A percentile compares a stretch with the other conserved stretches of the same genome.
These are phyloP conservation scores for Myripristis jacobus DNA, from an alignment of 2,797 vertebrate genomes.

Conservation along the genomic window DNA sequence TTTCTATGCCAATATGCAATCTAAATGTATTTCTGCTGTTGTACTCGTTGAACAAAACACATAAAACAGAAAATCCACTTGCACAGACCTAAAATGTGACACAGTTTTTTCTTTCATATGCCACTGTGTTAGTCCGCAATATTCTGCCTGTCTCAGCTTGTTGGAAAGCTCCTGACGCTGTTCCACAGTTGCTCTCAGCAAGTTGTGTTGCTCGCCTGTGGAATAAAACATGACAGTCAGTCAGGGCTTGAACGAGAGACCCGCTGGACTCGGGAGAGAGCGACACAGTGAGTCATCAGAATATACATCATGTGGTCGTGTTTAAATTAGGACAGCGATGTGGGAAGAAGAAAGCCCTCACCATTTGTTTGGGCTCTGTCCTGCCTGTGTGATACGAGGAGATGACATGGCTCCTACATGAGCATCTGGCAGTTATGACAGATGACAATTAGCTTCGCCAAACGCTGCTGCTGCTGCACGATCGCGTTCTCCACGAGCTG, in stretches of 20 bases:
- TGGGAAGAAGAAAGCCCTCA: constrained; percentile 3
- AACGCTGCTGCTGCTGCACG: not conserved
- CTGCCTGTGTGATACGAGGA: constrained; percentile 16
- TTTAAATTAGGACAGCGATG: constrained; percentile 27
- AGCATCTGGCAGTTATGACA: constrained; percentile 34
- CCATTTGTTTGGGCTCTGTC: constrained; percentile 36
- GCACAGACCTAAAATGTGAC: constrained; percentile 16
- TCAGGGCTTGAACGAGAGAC: constrained; percentile 10
- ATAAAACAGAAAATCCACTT: constrained; percentile 17
- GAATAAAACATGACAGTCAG: constrained; percentile 57
- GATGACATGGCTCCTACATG: constrained; percentile 7
- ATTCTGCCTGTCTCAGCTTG: constrained; percentile 45
- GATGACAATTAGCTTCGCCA: constrained; percentile 26
- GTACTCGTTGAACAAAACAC: not conserved
- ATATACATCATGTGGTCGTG: constrained; percentile 25
- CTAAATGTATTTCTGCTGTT: not conserved
- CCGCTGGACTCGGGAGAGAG: constrained; percentile 6
- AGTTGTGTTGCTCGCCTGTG: constrained; percentile 22
- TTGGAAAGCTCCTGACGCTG: constrained; percentile 37
- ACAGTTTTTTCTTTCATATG: constrained; percentile 30
- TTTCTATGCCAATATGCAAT: not conserved
- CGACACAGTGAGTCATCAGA: constrained; percentile 50
- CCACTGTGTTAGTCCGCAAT: constrained; percentile 20
- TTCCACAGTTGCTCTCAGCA: constrained; percentile 24
- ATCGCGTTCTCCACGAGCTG: constrained; percentile 15